Conservation (phyloP, 1,140 invertebrate species). For the Zaprionus lachaisei region DNA sequence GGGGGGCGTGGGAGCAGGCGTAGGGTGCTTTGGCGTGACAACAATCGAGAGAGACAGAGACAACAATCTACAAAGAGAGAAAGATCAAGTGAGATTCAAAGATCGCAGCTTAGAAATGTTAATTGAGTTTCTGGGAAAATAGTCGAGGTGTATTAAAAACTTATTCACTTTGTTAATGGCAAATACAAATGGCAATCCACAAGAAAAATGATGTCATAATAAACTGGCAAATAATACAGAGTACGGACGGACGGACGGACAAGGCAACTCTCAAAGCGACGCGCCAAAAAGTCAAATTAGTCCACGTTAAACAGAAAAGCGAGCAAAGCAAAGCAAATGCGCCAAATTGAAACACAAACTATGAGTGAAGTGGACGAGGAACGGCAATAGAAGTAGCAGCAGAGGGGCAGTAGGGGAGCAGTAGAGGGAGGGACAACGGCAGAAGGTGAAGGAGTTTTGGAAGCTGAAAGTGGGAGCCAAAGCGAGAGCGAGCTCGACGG, state of each 20-base stretch:
- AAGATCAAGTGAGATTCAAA: constrained; percentile 2
- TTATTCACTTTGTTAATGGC: constrained; percentile 48
- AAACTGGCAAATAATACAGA: constrained; percentile 48
- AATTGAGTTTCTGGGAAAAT: constrained; percentile 26
- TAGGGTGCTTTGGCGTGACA: constrained; percentile 18
- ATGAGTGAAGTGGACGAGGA: constrained; percentile 34
- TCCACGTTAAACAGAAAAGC: constrained; percentile 53
- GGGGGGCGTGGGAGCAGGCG: background rate
- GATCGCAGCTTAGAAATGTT: constrained; percentile 32
- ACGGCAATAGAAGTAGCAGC: constrained; percentile 33
- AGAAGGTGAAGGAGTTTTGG: constrained; percentile 24
- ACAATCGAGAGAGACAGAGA: constrained; percentile 19
- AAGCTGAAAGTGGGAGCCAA: constrained; percentile 36
- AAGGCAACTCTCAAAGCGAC: constrained; percentile 18
- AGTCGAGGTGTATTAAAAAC: background rate
- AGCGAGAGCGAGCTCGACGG: constrained; percentile 19
- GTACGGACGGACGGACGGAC: constrained; percentile 9
- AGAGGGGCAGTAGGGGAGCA: constrained; percentile 16
- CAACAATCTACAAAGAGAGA: background rate
- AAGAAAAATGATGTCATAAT: constrained; percentile 71
- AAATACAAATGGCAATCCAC: constrained; percentile 36
- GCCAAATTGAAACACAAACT: constrained; percentile 66
- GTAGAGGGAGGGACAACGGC: background rate
- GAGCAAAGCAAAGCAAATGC: constrained; percentile 69
- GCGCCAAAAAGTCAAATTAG: constrained; percentile 41